Base-by-base conservation (phyloP, 2,113 vertebrate species). In the Sander vitreus region DNA sequence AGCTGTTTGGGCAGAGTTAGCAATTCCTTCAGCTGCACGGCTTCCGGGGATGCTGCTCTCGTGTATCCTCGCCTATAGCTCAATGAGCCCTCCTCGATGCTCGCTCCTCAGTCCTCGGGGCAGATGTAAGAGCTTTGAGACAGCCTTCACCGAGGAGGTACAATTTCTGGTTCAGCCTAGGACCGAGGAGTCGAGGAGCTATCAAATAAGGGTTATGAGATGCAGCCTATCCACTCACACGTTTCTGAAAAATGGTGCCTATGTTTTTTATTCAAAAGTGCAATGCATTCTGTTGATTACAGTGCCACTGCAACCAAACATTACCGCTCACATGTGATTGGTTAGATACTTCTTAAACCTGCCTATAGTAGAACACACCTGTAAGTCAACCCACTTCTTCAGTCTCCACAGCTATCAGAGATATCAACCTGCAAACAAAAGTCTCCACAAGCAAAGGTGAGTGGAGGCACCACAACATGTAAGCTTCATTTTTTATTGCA, bases 271-370 rank as follows among this genome's bases (percentile, higher is more conserved):
- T 55, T 58, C 33, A 55, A 12, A 33, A 39, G 13, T 63, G 33
- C 39, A 83, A 13, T 23, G 7, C 30, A 33, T 45, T 80, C 64
- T 25, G 45, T 16, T 57, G 21, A 33, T n/a, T 73, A 19, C 59
- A 58, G 11, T 55, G 60, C 33, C n/a, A 0, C 21, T 77, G 33
- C 80, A 85, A 86, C 82, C 78, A 68, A 86, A 78, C 91, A 11
- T 89, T 83, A 57, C 39, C 74, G 54, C 89, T 81, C 11, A n/a
- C 50, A 3, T 51, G 25, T 81, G 85, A 93, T 94, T 93, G 92
- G 91, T 70, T 23, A 13, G 18, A 27, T 33, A 10, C 18, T 45
- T 71, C 16, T 90, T 78, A 68, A 86, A 69, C 7, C 23, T 33
- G 59, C 80, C 79, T 57, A 79, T 45, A 10, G 18, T 33, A 21